Conservation (phyloP, 2,797 vertebrate genomes). For the Odontamblyopus lacepedii region DNA sequence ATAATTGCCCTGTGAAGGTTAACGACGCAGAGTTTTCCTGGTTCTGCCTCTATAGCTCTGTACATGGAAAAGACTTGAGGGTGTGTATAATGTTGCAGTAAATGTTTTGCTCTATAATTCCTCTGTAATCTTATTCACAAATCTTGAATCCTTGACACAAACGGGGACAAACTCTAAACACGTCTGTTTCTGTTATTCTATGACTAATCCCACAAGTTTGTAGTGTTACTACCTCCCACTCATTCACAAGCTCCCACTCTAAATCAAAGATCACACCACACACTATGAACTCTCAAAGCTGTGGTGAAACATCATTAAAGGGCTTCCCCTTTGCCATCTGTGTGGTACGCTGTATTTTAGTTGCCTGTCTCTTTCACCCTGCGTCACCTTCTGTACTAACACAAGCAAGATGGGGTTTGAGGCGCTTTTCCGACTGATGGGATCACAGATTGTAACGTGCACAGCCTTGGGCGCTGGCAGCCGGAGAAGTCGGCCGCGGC, state of each 20-base stretch:
- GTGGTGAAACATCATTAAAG: constrained; percentile 28
- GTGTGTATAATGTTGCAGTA: constrained; percentile 4
- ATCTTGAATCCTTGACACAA: constrained; percentile 2
- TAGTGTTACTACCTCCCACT: constrained; percentile 25
- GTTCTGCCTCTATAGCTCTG: constrained; percentile 22
- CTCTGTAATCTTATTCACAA: constrained; percentile 13
- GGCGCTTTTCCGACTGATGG: constrained; percentile 36
- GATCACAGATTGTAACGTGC: constrained; percentile 42
- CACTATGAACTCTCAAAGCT: constrained; percentile 53
- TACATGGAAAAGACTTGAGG: constrained; percentile 28
- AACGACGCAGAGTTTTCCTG: not conserved
- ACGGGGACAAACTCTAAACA: not conserved
- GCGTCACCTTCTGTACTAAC: constrained; percentile 40
- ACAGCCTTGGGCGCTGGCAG: constrained; percentile 45
- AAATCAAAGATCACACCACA: constrained; percentile 30
- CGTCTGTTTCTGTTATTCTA: not conserved
- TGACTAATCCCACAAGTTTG: constrained; percentile 13
- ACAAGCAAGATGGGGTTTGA: constrained; percentile 27
- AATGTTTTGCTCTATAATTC: not conserved
- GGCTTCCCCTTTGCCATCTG: constrained; percentile 32
- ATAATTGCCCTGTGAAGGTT: constrained; percentile 11
- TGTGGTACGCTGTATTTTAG: constrained; percentile 40
- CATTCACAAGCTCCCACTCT: constrained; percentile 15
- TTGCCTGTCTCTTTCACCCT: constrained; percentile 41
- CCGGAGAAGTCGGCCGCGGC: constrained; percentile 16